Percentiles rank a stretch among this genome's conserved stretches.
Conservation (phyloP, 2,888 invertebrate species). For the Leucoma salicis region DNA sequence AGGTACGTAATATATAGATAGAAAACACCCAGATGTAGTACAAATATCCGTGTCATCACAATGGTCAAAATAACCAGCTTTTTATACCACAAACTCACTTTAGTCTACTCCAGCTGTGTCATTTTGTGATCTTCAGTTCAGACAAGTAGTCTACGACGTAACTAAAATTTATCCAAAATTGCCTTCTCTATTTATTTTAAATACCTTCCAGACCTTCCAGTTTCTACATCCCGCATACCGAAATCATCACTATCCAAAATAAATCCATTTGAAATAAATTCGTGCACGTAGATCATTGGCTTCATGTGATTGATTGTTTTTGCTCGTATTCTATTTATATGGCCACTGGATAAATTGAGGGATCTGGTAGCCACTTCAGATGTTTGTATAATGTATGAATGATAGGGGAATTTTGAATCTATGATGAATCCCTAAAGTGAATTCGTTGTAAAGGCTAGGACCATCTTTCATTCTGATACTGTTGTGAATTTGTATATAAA, state of each 20-base stretch:
- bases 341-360: constrained; percentile 25
- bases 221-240: constrained; percentile 18
- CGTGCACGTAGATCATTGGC: constrained; percentile 29
- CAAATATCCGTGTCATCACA: too few relatives aligned
- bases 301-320: constrained; percentile 31
- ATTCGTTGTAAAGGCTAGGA: neutral
- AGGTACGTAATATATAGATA: too few relatives aligned
- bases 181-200: neutral
- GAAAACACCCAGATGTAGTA: too few relatives aligned
- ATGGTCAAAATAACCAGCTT: too few relatives aligned
- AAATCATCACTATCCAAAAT: constrained; percentile 32
- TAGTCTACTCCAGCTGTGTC: too few relatives aligned
- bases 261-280: constrained; percentile 36
- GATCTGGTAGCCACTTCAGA: constrained; percentile 13
- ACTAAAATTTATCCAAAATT: neutral
- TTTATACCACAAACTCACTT: too few relatives aligned
- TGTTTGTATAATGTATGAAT: constrained; percentile 14
- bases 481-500: neutral
- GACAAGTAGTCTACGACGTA: too few relatives aligned
- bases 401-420: constrained; percentile 1
- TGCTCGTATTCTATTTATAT: constrained; percentile 28
- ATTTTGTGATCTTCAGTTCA: too few relatives aligned
- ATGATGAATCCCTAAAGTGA: neutral
- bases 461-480: neutral
- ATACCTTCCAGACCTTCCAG: neutral